phyloP scores from a whole-genome alignment of 35 echinoderm and acorn worm genomes.

The Hemicentrotus pulcherrimus region DNA sequence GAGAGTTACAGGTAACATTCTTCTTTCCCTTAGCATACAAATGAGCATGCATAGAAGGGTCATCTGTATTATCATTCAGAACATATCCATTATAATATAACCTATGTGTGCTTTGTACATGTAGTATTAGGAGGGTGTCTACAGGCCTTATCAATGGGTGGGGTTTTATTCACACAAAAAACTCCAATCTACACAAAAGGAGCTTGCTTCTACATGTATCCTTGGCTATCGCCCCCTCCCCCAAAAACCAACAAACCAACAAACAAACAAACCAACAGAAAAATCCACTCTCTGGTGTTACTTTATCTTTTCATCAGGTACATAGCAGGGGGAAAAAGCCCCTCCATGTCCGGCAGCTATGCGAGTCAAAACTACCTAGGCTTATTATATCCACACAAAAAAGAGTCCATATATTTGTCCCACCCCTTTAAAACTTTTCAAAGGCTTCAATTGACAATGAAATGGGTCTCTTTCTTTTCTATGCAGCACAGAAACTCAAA shows the following conservation, averaged over 20 bases:
- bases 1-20: too few species aligned
- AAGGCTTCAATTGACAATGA: constrained; percentile 11
- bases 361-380: neutral
- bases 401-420: neutral
- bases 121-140: neutral
- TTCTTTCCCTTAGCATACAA: too few species aligned
- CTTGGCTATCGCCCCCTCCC: too few species aligned
- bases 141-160: neutral
- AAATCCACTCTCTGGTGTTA: neutral
- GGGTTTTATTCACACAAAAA: neutral
- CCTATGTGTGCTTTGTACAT: neutral
- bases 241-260: too few species aligned
- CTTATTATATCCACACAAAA: neutral
- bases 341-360: neutral
- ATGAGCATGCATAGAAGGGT: too few species aligned
- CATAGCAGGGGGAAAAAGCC: neutral
- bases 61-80: neutral
- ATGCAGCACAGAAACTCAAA: neutral
- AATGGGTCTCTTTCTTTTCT: neutral
- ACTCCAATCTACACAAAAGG: neutral
- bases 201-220: too few species aligned
- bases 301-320: neutral
- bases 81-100: neutral
- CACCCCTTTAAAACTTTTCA: neutral
- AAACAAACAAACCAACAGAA: too few species aligned